Evolutionary conservation across 2,113 vertebrate species (phyloP), one percentile per base, ranked within the genome.

Genomic region (Stegastes partitus): DNA sequence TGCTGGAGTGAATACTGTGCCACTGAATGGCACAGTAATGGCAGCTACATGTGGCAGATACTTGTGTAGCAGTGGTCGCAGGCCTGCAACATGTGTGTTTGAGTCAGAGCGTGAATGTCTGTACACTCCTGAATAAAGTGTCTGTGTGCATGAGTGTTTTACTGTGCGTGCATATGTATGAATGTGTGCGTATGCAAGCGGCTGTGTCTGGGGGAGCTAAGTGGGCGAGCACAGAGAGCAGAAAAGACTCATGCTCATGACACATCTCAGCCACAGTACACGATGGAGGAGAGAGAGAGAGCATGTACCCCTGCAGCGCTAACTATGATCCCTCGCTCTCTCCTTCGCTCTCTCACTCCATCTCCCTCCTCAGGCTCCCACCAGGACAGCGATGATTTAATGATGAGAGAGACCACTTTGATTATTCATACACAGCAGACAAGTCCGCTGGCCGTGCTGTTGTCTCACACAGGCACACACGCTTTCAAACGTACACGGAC

Each of bases 341-440:
- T 79, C 69, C 64, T 77, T 79, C 39, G 28, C 83, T 84, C 81
- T 57, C 82, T 74, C 83, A 37, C 83, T 85, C 85, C 83, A 44
- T 81, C 77, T 73, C 76, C 71, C 89, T 87, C 89, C 86, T 86
- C 81, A 55, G 83, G 89, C 90, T 93, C 88, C 88, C 82, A 91
- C 87, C 88, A 92, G 89, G 84, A 89, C 75, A 71, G 75, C 82
- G 85, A 82, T 83, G 85, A 89, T 93, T 93, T 88, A 91, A 89
- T 87, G 93, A 96, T 93, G 90, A 95, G 94, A 95, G 93, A 89
- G 88, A 90, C 89, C 86, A 72, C 93, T 96, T 95, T 94, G 94
- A 96, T 96, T 94, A 93, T 92, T 94, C 91, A 82, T 92, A 92
- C 93, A 90, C 91, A 93, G 94, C 90, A 94, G 92, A 93, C 91